Evolutionary conservation across 2,797 vertebrate genomes (phyloP).

Genomic region (Rhynchonycteris naso): DNA sequence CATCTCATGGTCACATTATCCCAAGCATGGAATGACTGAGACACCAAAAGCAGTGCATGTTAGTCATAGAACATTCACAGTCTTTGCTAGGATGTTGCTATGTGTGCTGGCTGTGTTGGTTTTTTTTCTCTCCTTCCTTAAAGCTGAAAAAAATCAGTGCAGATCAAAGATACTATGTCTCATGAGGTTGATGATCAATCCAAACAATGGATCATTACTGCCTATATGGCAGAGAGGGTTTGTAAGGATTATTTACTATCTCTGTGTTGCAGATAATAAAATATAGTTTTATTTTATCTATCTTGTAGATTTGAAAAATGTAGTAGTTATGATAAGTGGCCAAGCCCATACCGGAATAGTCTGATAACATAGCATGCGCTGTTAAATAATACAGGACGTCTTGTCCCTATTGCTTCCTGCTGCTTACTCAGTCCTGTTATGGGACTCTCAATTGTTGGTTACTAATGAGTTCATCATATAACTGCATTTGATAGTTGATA

Average conservation of each 20-base stretch:
- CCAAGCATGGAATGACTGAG: background rate
- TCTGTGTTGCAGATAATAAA: background rate
- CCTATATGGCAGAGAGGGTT: background rate
- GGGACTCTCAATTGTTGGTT: background rate
- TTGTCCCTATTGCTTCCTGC: background rate
- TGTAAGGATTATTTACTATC: background rate
- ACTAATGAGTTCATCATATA: background rate
- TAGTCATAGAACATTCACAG: background rate
- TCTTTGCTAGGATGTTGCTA: background rate
- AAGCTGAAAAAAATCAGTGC: background rate
- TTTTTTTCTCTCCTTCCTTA: background rate
- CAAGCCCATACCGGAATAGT: background rate
- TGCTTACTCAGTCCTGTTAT: background rate
- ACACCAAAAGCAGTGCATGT: background rate
- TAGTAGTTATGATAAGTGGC: background rate
- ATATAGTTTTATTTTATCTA: background rate
- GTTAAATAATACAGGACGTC: background rate
- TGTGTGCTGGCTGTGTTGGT: background rate
- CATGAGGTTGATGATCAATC: background rate
- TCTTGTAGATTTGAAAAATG: too few relatives aligned
- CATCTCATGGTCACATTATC: background rate
- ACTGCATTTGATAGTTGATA: background rate
- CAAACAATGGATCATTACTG: background rate
- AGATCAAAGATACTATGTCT: background rate
- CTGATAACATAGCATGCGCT: background rate